Evolutionary conservation across 1,140 invertebrate genomes (phyloP), one percentile per base, ranked within the genome.

Genomic region (Heterodera carotae): DNA sequence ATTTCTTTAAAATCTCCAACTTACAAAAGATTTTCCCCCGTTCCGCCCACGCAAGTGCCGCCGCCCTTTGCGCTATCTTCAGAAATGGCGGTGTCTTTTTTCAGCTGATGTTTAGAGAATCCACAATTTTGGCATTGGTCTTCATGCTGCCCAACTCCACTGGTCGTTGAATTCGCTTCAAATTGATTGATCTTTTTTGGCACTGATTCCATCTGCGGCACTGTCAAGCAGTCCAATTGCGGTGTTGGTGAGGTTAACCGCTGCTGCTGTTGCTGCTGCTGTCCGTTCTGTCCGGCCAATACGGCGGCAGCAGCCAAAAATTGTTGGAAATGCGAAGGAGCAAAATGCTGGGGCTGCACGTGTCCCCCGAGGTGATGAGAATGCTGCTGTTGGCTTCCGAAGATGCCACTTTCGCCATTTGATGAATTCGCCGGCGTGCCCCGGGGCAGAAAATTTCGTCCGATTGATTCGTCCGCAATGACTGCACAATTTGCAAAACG

Each of bases 291-390:
- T 27, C 29, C 15, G 36, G 71, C 71, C 48, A 62, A 5, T 33
- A 27, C 53, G 18, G 53, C 71, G 36, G 71, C 71, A 36, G 71
- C 71, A 27, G 64, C 64, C 71, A 74, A 29, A 36, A 74, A 74
- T n/a, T 62, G 56, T 18, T 73, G 53, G 7, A 73, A 62, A 22
- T 34, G 62, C 18, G 18, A n/a, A 3, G 25, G 62, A 29, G 36
- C 8, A 8, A 27, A 36, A 27, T 69, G 27, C 6, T 69, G 43
- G 34, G n/a, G 34, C 2, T 18, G 67, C 22, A 7, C n/a, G n/a
- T 69, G 34, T 39, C 43, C 43, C 67, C 67, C 34, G 43, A 36
- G n/a, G 34, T 25, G 34, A 22, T 56, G 48, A 56, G 22, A 56
- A 18, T 56, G 62, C n/a, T 29, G 62, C 25, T 27, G 62, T 18